phyloP scores from a whole-genome alignment of 1,140 invertebrate genomes.

The Heliconius congener region DNA sequence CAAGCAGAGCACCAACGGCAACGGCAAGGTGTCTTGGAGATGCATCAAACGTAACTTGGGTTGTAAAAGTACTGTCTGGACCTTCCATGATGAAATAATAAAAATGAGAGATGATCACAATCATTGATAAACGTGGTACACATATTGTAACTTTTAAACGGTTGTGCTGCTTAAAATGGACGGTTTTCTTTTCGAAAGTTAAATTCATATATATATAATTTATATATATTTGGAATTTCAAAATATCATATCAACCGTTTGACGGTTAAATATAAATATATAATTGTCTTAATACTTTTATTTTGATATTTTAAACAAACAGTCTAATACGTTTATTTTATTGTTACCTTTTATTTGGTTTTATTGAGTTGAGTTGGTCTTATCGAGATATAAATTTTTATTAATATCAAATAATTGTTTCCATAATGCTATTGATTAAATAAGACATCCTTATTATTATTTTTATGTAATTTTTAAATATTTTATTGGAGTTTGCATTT shows the following conservation, averaged over 20 bases:
- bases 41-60: conserved; percentile 43
- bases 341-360: too few species aligned
- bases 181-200: too few species aligned
- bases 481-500: neutral
- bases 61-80: conserved; percentile 36
- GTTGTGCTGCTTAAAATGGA: neutral
- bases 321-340: too few species aligned
- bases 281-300: too few species aligned
- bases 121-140: conserved; percentile 22
- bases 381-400: too few species aligned
- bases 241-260: neutral
- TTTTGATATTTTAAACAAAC: too few species aligned
- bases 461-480: neutral
- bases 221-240: too few species aligned
- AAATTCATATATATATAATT: too few species aligned
- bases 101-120: conserved; percentile 28
- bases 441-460: too few species aligned
- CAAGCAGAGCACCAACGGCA: conserved; percentile 1
- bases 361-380: too few species aligned
- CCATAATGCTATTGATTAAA: too few species aligned
- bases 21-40: conserved; percentile 29
- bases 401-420: too few species aligned
- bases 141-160: neutral
- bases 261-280: neutral
- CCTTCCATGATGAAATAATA: conserved; percentile 23